Base-by-base conservation (phyloP, 1,140 invertebrate species). In the Ladona fulva region DNA sequence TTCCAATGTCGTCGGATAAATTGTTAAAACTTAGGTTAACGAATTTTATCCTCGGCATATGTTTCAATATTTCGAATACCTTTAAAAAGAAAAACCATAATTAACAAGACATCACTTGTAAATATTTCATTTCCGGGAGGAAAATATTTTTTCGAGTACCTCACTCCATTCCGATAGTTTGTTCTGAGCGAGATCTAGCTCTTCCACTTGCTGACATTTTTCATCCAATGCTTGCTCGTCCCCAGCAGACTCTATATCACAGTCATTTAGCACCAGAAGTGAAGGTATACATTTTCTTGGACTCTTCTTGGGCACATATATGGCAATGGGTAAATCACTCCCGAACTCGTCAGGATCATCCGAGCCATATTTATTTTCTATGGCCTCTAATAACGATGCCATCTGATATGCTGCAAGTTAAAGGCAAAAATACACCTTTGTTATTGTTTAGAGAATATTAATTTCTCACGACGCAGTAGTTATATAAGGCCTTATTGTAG, bases 21-120 rank as follows among this genome's bases (percentile, higher is more conserved):
- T 90, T 88, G 84, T 97, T 97, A 85, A 95, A 95, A 83, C 94
- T 96, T 78, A 97, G 85, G 84, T 97, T 97, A 10, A 96, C 89
- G 85, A 97, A 97, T 82, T 93, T 91, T 66, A 97, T 89, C 80
- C 91, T 90, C 6, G 95, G 95, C 89, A 96, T 95, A 82, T 94
- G 90, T 82, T 92, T 89, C 75, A 97, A 83, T 80, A 97, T 95
- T 76, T 90, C 91, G 82, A 96, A 92, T 8, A 97, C 91, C 92
- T 93, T 84, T 74, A 84, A 87, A 84, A 79, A 81, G 3, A 82
- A 80, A 79, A 80, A 76, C 10, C 25, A 73, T 52, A 76, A 29
- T 24, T 59, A 59, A 52, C 25, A 75, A 75, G 37, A 24, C 44
- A 78, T 37, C 1, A 22, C 7, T 77, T 59, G 29, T 44, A 16